Evolutionary conservation across 2,113 vertebrate genomes (phyloP).

Genomic region (Carlito syrichta): DNA sequence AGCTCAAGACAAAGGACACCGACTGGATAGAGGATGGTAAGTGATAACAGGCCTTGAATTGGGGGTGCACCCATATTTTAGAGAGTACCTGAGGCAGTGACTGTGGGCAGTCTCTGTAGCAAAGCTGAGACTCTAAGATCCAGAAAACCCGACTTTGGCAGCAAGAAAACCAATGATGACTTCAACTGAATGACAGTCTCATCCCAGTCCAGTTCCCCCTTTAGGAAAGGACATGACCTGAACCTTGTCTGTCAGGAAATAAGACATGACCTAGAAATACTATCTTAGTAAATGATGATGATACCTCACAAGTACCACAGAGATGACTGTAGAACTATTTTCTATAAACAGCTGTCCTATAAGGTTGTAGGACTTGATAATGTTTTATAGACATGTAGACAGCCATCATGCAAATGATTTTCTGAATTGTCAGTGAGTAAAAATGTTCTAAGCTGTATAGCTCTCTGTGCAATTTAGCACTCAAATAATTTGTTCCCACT

Average conservation of each 20-base stretch:
- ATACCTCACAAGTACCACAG: background rate
- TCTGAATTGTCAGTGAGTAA: background rate
- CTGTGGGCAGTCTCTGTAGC: background rate
- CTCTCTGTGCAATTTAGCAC: background rate
- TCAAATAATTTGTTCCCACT: background rate
- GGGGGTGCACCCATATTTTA: background rate
- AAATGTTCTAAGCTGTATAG: background rate
- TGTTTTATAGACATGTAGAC: background rate
- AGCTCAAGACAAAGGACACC: constrained; percentile 41
- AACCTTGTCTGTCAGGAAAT: background rate
- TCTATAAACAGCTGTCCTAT: background rate
- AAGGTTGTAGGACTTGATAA: background rate
- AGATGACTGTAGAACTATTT: background rate
- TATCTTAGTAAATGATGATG: background rate
- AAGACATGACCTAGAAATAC: background rate
- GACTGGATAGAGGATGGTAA: constrained; percentile 65
- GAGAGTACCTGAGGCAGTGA: background rate
- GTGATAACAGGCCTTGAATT: background rate
- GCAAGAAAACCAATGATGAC: background rate
- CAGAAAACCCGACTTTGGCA: background rate
- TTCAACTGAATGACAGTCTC: background rate
- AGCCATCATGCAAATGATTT: background rate
- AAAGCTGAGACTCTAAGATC: background rate
- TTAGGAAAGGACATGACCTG: background rate
- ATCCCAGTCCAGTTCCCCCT: background rate